Percentiles rank a stretch among this genome's conserved stretches.
Conservation (phyloP, 1,140 invertebrate species). For the Tyrophagus putrescentiae region DNA sequence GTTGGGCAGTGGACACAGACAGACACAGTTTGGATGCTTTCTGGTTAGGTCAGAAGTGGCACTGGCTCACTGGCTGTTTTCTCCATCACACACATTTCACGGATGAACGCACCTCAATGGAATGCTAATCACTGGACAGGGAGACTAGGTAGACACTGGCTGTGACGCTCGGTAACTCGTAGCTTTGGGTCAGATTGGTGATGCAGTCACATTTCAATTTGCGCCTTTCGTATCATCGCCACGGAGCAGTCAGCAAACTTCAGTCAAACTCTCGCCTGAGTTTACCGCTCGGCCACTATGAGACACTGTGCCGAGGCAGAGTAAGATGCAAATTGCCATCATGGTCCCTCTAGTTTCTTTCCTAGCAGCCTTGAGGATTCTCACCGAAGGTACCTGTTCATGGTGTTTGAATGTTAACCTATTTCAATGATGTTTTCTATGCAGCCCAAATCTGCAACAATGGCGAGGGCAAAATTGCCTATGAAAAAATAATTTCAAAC, state of each 20-base stretch:
- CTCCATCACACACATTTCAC: constrained; percentile 11
- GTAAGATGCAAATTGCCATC: not conserved
- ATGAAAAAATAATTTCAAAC: constrained; percentile 72
- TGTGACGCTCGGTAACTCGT: too few species aligned
- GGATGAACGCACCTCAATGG: not conserved
- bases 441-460: constrained; percentile 75
- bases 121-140: too few species aligned
- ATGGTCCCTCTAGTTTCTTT: constrained; percentile 70
- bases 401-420: constrained; percentile 8
- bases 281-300: too few species aligned
- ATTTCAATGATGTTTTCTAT: constrained; percentile 10
- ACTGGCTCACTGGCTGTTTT: not conserved
- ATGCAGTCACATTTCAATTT: not conserved
- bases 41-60: not conserved
- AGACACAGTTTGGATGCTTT: not conserved
- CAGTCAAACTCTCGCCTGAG: too few species aligned
- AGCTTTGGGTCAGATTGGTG: not conserved
- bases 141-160: too few species aligned
- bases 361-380: constrained; percentile 61
- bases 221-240: not conserved
- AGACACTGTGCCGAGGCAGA: too few species aligned
- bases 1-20: not conserved
- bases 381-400: constrained; percentile 50
- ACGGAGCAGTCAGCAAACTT: too few species aligned
- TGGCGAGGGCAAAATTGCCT: constrained; percentile 64